These are phyloP conservation scores for Drosophila gunungcola DNA, from an alignment of 1,140 invertebrate species.

Conservation along the genomic window DNA sequence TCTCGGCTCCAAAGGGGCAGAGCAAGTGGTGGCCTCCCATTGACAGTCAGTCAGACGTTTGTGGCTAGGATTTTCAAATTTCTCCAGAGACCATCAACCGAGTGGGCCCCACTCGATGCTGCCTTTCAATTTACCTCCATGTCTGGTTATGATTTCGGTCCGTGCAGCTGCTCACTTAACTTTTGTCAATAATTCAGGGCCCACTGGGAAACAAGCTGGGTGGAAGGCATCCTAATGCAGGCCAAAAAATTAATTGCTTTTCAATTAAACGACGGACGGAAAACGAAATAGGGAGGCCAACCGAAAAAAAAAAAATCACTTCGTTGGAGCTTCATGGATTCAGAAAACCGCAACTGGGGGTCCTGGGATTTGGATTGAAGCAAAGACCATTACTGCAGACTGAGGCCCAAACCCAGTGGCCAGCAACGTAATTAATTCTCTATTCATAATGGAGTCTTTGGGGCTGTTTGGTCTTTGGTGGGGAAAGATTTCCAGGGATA, in stretches of 20 bases:
- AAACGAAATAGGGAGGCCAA: conserved; percentile 10
- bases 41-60: conserved; percentile 55
- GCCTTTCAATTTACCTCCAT: conserved; percentile 60
- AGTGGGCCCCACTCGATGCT: conserved; percentile 32
- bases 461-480: background rate
- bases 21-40: conserved; percentile 21
- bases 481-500: background rate
- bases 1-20: conserved; percentile 23
- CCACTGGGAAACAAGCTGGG: conserved; percentile 13
- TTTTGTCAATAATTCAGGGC: conserved; percentile 57
- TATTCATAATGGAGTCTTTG: conserved; percentile 25
- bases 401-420: conserved; percentile 13
- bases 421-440: conserved; percentile 47
- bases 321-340: conserved; percentile 4
- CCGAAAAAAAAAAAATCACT: conserved; percentile 14
- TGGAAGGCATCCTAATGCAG: conserved; percentile 25
- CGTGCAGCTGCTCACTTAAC: conserved; percentile 44
- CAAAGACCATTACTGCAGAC: conserved; percentile 10
- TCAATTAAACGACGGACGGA: conserved; percentile 61
- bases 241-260: conserved; percentile 77
- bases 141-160: conserved; percentile 43
- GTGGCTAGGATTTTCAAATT: conserved; percentile 65
- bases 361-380: conserved; percentile 33
- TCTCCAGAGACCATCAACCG: conserved; percentile 58
- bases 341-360: conserved; percentile 27